phyloP scores from a whole-genome alignment of 2,888 invertebrate genomes.

The Ichneumon xanthorius region DNA sequence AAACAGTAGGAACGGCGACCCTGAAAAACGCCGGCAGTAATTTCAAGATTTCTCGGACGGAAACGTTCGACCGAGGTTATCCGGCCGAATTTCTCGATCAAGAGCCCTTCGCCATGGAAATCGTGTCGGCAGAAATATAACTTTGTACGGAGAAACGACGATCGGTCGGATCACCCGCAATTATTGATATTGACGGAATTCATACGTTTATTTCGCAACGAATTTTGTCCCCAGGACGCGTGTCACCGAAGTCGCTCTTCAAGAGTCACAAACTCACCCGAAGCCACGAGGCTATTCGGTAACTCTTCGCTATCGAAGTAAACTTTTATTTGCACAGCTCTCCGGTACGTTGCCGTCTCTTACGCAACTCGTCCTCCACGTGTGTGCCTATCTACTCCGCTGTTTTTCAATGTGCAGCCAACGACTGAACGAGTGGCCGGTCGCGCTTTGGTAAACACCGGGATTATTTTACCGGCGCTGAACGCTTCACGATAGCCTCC shows the following conservation, averaged over 20 bases:
- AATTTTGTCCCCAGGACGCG: background rate
- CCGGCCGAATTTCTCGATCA: too few relatives aligned
- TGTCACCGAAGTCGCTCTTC: background rate
- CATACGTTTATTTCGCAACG: too few relatives aligned
- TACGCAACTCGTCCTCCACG: constrained; percentile 12
- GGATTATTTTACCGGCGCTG: constrained; percentile 34
- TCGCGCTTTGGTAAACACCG: constrained; percentile 56
- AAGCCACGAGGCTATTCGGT: constrained; percentile 14
- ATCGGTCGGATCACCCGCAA: too few relatives aligned
- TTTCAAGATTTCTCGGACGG: too few relatives aligned
- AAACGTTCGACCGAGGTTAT: too few relatives aligned
- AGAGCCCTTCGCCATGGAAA: too few relatives aligned
- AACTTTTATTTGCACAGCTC: constrained; percentile 26
- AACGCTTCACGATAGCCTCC: constrained; percentile 37
- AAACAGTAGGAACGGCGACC: background rate
- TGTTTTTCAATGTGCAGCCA: constrained; percentile 28
- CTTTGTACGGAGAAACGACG: too few relatives aligned
- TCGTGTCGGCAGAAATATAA: too few relatives aligned
- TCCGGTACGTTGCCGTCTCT: constrained; percentile 21
- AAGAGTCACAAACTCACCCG: constrained; percentile 18
- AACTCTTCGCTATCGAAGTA: background rate
- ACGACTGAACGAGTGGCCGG: constrained; percentile 31
- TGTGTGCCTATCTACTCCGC: constrained; percentile 5
- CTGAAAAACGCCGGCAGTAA: background rate
- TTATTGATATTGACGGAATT: too few relatives aligned